Evolutionary conservation across 1,140 invertebrate species (phyloP), one percentile per base, ranked within the genome.

Genomic region (Sesamia nonagrioides): DNA sequence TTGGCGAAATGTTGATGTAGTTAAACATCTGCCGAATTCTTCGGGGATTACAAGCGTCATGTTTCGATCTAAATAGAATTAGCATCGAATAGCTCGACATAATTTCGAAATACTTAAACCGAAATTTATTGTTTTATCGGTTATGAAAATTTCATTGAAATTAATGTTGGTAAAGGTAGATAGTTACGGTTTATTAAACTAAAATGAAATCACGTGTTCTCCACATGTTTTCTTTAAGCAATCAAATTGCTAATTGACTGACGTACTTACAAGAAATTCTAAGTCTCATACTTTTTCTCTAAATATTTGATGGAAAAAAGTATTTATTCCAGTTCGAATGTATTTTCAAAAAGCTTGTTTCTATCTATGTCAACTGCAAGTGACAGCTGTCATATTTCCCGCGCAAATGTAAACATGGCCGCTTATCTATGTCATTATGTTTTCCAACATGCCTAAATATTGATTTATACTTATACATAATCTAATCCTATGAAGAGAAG

Each of bases 331-430:
- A 40, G 6, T 40, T 40, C 9, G n/a, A 33, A 45, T n/a, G 8
- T 18, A 4, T 15, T 50, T 21, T 17, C 45, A 50, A 76, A 50
- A 37, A 17, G 45, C 17, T 33, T 72, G 54, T 54, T 37, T 27
- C 63, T 61, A 82, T 79, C 72, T 77, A 78, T 82, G 79, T 86
- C 84, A 78, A 63, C 75, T 84, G 69, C 79, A 71, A 80, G 72
- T 89, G 88, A 86, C 88, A 89, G 82, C 87, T 88, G 88, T 88
- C 88, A 88, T 54, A 84, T 87, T 86, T 87, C 78, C 83, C 86
- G 82, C 83, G 83, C 82, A 84, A 81, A 81, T 79, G 79, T 82
- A 82, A 84, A 79, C 80, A 79, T 78, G 81, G 76, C 80, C 74
- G 82, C 79, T 82, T 81, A 82, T 82, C 82, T 84, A 83, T 82